Evolutionary conservation across 2,113 vertebrate genomes (phyloP).

Genomic region (Lasiurus borealis): DNA sequence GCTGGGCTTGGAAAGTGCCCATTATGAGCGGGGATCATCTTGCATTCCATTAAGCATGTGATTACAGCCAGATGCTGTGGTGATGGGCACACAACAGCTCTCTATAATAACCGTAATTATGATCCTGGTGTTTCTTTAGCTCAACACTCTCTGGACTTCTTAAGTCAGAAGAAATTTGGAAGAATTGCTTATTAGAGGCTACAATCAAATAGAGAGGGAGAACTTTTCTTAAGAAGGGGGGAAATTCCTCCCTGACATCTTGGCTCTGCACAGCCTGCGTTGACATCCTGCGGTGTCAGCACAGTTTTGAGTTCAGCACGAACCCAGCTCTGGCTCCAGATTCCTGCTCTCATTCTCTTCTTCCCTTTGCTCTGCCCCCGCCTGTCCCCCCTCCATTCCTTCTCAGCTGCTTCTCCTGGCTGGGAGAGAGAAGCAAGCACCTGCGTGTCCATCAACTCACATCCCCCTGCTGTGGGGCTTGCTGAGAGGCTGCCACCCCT

Average conservation of each 20-base stretch:
- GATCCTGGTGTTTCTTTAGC: slow-evolving; percentile 76
- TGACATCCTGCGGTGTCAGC: slow-evolving; percentile 77
- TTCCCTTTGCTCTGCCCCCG: neutral
- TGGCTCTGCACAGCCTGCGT: slow-evolving; percentile 71
- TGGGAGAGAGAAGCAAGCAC: slow-evolving; percentile 47
- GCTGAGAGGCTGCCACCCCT: neutral
- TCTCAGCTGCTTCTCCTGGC: slow-evolving; percentile 50
- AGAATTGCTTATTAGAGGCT: slow-evolving; percentile 75
- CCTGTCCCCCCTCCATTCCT: neutral
- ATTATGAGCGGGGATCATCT: slow-evolving; percentile 80
- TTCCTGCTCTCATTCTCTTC: neutral
- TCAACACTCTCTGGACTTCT: slow-evolving; percentile 77
- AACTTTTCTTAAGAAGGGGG: slow-evolving; percentile 71
- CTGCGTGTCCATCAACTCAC: slow-evolving; percentile 33
- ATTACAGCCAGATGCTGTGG: slow-evolving; percentile 83
- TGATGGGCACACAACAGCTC: slow-evolving; percentile 71
- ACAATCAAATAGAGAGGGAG: slow-evolving; percentile 70
- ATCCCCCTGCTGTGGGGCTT: neutral
- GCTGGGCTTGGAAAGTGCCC: slow-evolving; percentile 76
- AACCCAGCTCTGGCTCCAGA: neutral
- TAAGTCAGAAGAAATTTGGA: slow-evolving; percentile 82
- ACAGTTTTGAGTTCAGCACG: neutral
- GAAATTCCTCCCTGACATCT: slow-evolving; percentile 62
- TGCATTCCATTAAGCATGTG: slow-evolving; percentile 82
- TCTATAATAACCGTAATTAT: slow-evolving; percentile 81